These are phyloP conservation scores for Cepphus grylle DNA, from an alignment of 2,113 vertebrate genomes.

Conservation along the genomic window DNA sequence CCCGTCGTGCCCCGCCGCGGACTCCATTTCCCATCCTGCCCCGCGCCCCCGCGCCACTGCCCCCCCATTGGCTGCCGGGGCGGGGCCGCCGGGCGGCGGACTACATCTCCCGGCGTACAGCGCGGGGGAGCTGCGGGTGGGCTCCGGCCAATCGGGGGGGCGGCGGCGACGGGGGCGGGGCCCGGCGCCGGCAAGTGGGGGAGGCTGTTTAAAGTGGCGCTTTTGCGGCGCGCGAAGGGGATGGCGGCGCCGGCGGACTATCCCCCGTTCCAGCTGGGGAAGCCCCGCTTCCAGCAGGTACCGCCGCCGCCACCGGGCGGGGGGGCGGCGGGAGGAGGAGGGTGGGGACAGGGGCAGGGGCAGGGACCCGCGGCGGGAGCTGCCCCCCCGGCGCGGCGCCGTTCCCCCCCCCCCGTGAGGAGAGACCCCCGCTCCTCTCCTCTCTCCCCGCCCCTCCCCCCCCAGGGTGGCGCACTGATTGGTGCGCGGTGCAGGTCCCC, in stretches of 20 bases:
- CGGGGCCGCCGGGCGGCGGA: background rate
- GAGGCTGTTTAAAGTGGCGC: constrained; percentile 69
- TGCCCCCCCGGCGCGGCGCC: background rate
- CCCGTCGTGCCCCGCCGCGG: background rate
- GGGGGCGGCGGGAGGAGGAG: background rate
- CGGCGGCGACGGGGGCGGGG: constrained; percentile 32
- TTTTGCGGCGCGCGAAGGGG: constrained; percentile 64
- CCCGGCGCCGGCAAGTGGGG: background rate
- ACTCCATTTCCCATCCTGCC: constrained; percentile 75
- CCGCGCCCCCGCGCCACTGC: background rate
- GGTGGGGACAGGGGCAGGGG: background rate
- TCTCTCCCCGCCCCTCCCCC: background rate
- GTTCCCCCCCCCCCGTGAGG: background rate
- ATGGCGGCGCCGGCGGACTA: constrained; percentile 82
- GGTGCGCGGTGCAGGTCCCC: background rate
- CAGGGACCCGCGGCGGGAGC: background rate
- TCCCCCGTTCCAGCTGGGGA: constrained; percentile 82
- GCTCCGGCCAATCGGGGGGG: constrained; percentile 54
- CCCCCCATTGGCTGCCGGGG: background rate
- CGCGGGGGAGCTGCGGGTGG: constrained; percentile 65
- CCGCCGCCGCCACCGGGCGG: background rate
- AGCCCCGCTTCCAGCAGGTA: constrained; percentile 89
- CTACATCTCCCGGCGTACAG: constrained; percentile 57
- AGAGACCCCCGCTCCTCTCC: background rate
- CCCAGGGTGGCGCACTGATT: background rate